Percentiles rank a stretch among this genome's conserved stretches.
phyloP scores from a whole-genome alignment of 1,140 invertebrate genomes.

The Pantala flavescens region DNA sequence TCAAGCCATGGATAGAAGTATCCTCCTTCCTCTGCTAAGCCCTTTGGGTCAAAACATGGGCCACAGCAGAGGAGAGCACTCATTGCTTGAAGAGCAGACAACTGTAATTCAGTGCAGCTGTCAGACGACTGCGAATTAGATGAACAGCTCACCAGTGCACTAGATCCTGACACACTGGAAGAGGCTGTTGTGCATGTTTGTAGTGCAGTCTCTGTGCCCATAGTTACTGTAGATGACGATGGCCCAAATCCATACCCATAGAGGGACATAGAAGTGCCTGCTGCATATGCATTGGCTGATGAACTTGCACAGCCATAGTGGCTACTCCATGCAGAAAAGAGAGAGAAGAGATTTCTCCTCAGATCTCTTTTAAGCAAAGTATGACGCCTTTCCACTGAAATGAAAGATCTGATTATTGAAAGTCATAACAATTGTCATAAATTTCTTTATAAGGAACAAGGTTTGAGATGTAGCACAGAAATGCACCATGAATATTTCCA shows the following conservation, averaged over 20 bases:
- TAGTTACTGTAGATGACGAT: constrained; percentile 34
- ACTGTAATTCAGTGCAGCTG: constrained; percentile 46
- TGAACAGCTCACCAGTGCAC: not conserved
- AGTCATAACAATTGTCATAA: constrained; percentile 1
- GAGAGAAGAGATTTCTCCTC: constrained; percentile 72
- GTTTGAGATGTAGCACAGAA: no score
- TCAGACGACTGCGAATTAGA: constrained; percentile 27
- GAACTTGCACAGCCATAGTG: constrained; percentile 54
- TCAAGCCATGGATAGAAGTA: constrained; percentile 88
- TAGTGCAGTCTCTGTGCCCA: constrained; percentile 37
- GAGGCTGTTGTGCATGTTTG: not conserved
- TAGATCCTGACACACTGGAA: not conserved
- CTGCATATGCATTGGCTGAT: constrained; percentile 12
- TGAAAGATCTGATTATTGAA: constrained; percentile 19
- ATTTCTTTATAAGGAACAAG: no score
- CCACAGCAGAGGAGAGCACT: constrained; percentile 90
- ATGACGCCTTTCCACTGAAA: constrained; percentile 74
- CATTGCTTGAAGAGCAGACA: constrained; percentile 74
- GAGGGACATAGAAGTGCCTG: not conserved
- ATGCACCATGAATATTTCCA: no score
- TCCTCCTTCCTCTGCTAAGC: constrained; percentile 78
- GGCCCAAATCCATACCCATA: not conserved
- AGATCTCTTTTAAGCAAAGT: constrained; percentile 79
- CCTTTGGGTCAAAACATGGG: constrained; percentile 77
- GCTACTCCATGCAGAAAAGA: constrained; percentile 91